Conservation (phyloP, 2,888 invertebrate genomes). For the Hymenopus coronatus region DNA sequence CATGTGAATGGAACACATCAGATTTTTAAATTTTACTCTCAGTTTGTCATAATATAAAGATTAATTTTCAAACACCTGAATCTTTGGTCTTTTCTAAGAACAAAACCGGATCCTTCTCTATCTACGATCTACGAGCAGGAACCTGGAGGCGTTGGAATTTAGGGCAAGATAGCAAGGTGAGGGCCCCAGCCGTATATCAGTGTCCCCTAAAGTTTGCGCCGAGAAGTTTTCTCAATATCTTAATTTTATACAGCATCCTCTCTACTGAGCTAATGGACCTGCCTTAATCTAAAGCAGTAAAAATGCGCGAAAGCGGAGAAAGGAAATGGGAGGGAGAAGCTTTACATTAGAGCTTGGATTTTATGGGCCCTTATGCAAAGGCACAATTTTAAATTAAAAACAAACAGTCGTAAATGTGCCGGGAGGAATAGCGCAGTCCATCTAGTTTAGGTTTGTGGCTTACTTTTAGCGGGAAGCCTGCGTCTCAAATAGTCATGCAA, state of each 20-base stretch:
- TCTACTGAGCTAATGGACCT: background rate
- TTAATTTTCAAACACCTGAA: no score
- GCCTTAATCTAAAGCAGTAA: background rate
- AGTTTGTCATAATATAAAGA: no score
- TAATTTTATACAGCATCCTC: background rate
- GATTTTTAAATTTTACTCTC: no score
- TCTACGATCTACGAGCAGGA: no score
- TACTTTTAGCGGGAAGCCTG: background rate
- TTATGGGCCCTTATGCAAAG: background rate
- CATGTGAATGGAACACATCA: no score
- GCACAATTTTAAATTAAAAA: background rate
- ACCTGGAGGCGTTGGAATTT: background rate
- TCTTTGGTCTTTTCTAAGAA: no score
- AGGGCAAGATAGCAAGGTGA: background rate
- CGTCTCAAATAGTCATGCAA: no score
- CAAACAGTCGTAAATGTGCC: background rate
- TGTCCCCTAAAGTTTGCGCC: background rate
- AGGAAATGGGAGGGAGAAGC: background rate
- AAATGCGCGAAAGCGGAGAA: background rate
- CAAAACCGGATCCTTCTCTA: no score
- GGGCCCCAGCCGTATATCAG: background rate
- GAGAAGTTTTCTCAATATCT: background rate
- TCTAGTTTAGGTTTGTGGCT: background rate
- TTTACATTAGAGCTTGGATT: background rate
- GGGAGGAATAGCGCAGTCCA: background rate